These are phyloP conservation scores for Muscina levida DNA, from an alignment of 2,888 invertebrate species.

Conservation along the genomic window DNA sequence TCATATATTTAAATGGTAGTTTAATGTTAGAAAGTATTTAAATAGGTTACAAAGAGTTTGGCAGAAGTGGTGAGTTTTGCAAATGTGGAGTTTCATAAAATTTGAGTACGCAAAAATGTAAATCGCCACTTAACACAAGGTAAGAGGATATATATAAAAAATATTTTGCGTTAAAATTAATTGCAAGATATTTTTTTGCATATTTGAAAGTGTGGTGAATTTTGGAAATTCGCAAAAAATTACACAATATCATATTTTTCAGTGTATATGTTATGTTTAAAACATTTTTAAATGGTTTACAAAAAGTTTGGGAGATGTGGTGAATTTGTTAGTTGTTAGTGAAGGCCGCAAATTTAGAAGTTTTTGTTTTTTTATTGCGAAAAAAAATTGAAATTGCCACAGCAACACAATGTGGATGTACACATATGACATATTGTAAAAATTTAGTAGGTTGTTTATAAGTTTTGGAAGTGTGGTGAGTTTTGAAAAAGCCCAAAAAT, in stretches of 20 bases:
- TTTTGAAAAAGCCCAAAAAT: no score
- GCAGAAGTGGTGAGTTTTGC: neutral
- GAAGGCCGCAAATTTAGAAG: no score
- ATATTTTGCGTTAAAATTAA: neutral
- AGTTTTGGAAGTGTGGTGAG: conserved; percentile 11
- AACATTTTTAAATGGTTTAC: neutral
- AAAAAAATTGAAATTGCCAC: no score
- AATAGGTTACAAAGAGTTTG: neutral
- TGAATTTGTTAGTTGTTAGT: no score
- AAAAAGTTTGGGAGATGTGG: no score
- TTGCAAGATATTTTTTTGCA: neutral
- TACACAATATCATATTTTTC: neutral
- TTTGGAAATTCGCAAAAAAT: neutral
- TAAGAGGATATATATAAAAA: neutral
- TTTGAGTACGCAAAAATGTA: neutral
- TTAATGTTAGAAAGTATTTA: no score
- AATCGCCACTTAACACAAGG: no score
- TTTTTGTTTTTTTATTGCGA: no score
- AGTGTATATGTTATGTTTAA: no score
- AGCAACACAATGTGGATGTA: no score
- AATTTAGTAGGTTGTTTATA: neutral
- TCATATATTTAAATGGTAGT: no score
- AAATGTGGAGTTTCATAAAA: conserved; percentile 12
- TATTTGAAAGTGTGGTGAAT: neutral
- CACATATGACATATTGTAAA: no score